phyloP scores from a whole-genome alignment of 2,113 vertebrate species.

The Tenrec ecaudatus region DNA sequence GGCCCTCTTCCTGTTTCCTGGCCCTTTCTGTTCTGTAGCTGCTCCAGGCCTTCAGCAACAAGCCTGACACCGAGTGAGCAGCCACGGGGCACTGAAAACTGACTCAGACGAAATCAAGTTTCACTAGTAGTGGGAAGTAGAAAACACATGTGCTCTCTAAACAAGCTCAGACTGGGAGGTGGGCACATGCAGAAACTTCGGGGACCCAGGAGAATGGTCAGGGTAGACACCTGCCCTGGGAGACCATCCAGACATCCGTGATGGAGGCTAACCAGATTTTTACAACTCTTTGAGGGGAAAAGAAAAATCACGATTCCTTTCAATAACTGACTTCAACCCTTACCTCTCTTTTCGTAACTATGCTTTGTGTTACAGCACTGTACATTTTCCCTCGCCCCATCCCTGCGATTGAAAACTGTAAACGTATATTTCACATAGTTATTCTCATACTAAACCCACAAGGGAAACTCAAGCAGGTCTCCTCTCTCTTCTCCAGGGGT shows the following conservation, averaged over 20 bases:
- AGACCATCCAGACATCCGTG: not conserved
- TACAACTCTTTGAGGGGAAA: not conserved
- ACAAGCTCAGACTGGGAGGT: not conserved
- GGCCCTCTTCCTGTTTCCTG: not conserved
- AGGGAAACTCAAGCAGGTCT: not conserved
- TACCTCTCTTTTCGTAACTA: not conserved
- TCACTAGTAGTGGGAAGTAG: not conserved
- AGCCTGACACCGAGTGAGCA: not conserved
- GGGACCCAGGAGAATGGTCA: not conserved
- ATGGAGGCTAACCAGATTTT: not conserved
- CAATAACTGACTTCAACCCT: constrained; percentile 5
- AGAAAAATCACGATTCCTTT: not conserved
- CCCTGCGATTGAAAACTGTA: too few species aligned
- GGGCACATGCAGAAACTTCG: not conserved
- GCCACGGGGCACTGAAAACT: not conserved
- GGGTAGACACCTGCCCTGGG: not conserved
- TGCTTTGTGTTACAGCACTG: not conserved
- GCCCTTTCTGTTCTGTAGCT: not conserved
- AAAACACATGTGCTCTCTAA: not conserved
- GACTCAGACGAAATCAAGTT: not conserved
- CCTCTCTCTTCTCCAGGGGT: not conserved
- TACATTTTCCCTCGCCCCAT: not conserved
- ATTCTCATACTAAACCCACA: not conserved
- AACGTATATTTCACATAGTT: not conserved
- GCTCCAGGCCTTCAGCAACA: constrained; percentile 1